Base-by-base conservation (phyloP, 2,888 invertebrate genomes). In the Volucella inanis region DNA sequence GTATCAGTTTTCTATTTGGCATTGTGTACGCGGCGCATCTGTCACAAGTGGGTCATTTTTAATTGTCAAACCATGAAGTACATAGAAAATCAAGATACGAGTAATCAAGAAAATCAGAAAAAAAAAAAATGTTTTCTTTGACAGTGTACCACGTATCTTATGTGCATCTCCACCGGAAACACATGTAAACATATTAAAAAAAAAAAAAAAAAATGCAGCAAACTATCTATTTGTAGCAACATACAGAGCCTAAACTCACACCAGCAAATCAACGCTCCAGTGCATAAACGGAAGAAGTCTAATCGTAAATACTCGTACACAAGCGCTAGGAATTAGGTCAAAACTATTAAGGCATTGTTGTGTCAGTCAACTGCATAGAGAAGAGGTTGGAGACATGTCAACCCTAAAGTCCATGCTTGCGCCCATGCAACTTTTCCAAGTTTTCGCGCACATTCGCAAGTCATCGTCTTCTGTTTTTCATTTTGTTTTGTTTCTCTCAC, bases 271-370 rank as follows among this genome's bases (percentile, higher is more conserved):
- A 18, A 11, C 52, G 15, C 14, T 14, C 14, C n/a, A 52, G 52
- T 45, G 50, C 65, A 31, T 14, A n/a, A 85, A 62, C 85, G 85
- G 85, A 85, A 81, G 81, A 81, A 68, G 72, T 85, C 81, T 85
- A 85, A 85, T 85, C 85, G 85, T 81, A 81, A 85, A 81, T 77
- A 31, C 31, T 31, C 31, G 31, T 31, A 81, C 85, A 85, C 57
- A 71, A 77, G 72, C 78, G 70, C 70, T 64, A 70, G 64, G 76
- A 86, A 86, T 86, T 86, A 74, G 86, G 86, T 86, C 86, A 86
- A 86, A 86, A 86, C 86, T 86, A 86, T 86, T 86, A 86, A 82
- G 67, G 86, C 86, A 86, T 82, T 86, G 86, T 86, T 74, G 65
- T 86, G 86, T 82, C 77, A 82, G 82, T 81, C 81, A 87, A 68